Evolutionary conservation across 2,797 vertebrate genomes (phyloP), one percentile per base, ranked within the genome.

Genomic region (Eleutherodactylus coqui): DNA sequence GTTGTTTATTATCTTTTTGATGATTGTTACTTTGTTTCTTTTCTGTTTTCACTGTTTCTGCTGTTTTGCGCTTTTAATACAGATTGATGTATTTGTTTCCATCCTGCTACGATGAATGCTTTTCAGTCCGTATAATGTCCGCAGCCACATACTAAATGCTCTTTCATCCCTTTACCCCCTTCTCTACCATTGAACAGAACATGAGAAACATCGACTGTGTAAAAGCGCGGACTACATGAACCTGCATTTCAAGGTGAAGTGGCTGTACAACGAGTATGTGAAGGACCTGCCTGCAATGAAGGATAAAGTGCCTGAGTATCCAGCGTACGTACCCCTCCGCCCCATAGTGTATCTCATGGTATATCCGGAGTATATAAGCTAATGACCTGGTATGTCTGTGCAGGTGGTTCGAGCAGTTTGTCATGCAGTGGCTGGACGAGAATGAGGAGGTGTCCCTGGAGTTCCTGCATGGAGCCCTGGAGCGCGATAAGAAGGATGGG

Each of bases 181-280:
- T 58, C 51, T 43, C 69, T 73, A 73, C 43, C 60, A 32, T 24
- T 16, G 34, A 45, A 45, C 92, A 99, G 98, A 99, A 86, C 98
- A 99, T 2, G 98, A 99, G 91, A 99, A 97, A 89, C 96, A 97
- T 89, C 91, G 95, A 1, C 93, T 97, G 79, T 99, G 98, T 91
- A 98, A 96, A 92, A 99, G 98, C 32, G 97, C 98, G 0, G 98
- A 99, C 94, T 99, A 99, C 93, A 99, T 99, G 98, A 99, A 99
- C 92, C 94, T 99, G 88, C 98, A 99, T 92, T 99, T 99, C 93
- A 99, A 99, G 92, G 98, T 99, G 89, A 99, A 99, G 91, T 99
- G 98, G 98, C 96, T 99, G 24, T 95, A 96, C 94, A 99, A 98
- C 0, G 98, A 99, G 89, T 99, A 99, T 0, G 95, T 99, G 49